A percentile compares a stretch with the other conserved stretches of the same genome.
phyloP scores from a whole-genome alignment of 1,140 invertebrate genomes.

The Holotrichia oblita region DNA sequence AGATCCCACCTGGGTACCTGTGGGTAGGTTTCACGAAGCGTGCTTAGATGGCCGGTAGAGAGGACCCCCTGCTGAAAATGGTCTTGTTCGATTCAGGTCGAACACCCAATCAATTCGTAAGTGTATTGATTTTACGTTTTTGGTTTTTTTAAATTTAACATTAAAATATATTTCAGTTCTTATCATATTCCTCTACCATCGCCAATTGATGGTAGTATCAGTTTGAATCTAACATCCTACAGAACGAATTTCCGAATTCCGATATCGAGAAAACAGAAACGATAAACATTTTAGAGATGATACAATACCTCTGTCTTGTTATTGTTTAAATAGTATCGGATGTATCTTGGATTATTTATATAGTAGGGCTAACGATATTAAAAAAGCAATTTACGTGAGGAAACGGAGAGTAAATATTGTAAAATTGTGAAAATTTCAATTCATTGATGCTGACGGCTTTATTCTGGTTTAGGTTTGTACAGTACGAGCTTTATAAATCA shows the following conservation, averaged over 20 bases:
- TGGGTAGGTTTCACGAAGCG: no score
- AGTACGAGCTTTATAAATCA: slow-evolving; percentile 54
- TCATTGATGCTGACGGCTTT: no score
- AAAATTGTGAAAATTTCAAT: no score
- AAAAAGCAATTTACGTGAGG: background rate
- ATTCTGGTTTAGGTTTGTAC: slow-evolving; percentile 53
- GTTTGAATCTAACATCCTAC: background rate
- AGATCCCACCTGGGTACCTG: no score
- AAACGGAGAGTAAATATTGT: background rate
- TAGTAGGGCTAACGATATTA: slow-evolving; percentile 47
- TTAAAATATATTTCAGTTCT: slow-evolving; percentile 20
- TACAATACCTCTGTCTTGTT: slow-evolving; percentile 64
- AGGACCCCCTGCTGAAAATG: no score
- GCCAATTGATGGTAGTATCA: background rate
- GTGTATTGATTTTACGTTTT: background rate
- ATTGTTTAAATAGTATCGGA: no score
- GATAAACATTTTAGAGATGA: slow-evolving; percentile 59
- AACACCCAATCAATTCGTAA: slow-evolving; percentile 62
- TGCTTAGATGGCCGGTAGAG: no score
- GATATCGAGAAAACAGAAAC: slow-evolving; percentile 49
- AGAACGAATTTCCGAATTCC: slow-evolving; percentile 27
- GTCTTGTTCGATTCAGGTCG: no score
- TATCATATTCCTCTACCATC: background rate
- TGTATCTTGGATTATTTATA: no score
- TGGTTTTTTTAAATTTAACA: background rate